Evolutionary conservation across 35 echinoderm and acorn worm species (phyloP).

Genomic region (Eucidaris tribuloides): DNA sequence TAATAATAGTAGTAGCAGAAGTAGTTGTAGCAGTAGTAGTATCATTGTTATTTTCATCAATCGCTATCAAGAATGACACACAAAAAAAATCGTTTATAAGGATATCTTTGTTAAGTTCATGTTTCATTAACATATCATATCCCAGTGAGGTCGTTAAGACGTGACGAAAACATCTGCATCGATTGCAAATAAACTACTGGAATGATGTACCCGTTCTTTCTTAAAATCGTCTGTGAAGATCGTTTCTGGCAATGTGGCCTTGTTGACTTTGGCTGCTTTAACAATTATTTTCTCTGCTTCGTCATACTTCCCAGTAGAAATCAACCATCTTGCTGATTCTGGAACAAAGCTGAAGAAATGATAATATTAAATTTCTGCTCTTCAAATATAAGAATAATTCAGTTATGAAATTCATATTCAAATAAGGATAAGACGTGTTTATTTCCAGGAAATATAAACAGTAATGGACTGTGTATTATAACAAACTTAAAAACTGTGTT

Average conservation of each 20-base stretch:
- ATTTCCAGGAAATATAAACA: not conserved
- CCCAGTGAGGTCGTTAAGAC: not conserved
- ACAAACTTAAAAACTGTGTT: no score
- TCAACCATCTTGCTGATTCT: slow-evolving; percentile 71
- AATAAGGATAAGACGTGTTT: not conserved
- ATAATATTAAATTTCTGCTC: no score
- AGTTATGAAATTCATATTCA: not conserved
- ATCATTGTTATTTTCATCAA: no score
- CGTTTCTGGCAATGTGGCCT: slow-evolving; percentile 5
- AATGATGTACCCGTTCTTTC: not conserved
- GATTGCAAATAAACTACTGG: no score
- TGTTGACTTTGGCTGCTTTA: slow-evolving; percentile 65
- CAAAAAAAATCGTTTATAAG: not conserved
- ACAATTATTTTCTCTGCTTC: slow-evolving; percentile 42
- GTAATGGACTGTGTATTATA: no score
- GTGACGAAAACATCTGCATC: no score
- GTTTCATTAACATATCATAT: not conserved
- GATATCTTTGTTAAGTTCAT: not conserved
- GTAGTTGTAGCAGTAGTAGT: no score
- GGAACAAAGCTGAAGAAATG: slow-evolving; percentile 48
- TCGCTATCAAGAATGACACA: not conserved
- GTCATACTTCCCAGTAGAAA: slow-evolving; percentile 39
- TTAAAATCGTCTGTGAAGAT: not conserved
- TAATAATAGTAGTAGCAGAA: no score
- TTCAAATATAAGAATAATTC: not conserved